Evolutionary conservation across 1,140 invertebrate species (phyloP).

Genomic region (Cydia pomonella): DNA sequence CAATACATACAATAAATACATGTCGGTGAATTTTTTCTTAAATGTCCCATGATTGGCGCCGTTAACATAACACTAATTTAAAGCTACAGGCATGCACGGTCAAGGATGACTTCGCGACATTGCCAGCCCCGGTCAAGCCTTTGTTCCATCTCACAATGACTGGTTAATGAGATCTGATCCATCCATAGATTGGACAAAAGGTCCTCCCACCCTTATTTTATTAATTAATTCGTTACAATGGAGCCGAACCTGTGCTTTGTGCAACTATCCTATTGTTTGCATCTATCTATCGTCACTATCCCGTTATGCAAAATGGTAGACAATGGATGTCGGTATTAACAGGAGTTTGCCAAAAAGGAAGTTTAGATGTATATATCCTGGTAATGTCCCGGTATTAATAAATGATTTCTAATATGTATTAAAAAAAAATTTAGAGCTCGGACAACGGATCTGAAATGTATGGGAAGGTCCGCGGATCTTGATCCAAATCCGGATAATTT

Average conservation of each 20-base stretch:
- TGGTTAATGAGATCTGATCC: constrained; percentile 78
- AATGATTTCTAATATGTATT: too few species aligned
- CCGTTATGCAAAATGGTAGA: constrained; percentile 30
- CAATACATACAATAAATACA: too few species aligned
- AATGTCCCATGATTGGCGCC: too few species aligned
- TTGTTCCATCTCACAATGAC: constrained; percentile 73
- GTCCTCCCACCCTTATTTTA: constrained; percentile 70
- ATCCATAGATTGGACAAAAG: constrained; percentile 71
- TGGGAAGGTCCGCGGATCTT: too few species aligned
- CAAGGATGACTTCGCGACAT: constrained; percentile 36
- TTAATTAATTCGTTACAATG: constrained; percentile 80
- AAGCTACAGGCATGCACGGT: background rate
- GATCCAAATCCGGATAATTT: too few species aligned
- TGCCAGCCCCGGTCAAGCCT: constrained; percentile 53
- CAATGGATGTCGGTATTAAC: constrained; percentile 19
- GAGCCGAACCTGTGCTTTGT: constrained; percentile 70
- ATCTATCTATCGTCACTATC: constrained; percentile 27
- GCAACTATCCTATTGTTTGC: constrained; percentile 70
- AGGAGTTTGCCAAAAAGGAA: constrained; percentile 9
- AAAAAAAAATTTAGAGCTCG: too few species aligned
- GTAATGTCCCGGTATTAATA: background rate
- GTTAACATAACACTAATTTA: background rate
- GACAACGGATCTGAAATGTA: too few species aligned
- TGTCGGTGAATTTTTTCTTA: too few species aligned
- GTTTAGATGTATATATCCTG: background rate